Evolutionary conservation across 1,140 invertebrate species (phyloP).

Genomic region (Bombus waltoni): DNA sequence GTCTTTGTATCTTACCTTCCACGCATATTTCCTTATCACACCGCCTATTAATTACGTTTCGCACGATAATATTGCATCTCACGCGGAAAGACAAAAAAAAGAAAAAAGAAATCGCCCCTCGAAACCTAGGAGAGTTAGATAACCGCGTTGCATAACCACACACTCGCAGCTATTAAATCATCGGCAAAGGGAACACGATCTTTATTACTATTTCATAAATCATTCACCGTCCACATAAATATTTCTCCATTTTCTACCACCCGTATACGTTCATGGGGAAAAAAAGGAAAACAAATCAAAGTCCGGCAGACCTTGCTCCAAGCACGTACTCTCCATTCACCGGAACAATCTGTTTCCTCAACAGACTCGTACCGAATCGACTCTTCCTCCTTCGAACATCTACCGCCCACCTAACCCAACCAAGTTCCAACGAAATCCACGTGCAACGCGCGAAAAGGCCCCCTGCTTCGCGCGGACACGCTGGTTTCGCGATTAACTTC

Average conservation of each 20-base stretch:
- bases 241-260: constrained; percentile 20
- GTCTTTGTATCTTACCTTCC: too few species aligned
- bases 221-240: constrained; percentile 6
- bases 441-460: background rate
- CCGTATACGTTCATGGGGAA: background rate
- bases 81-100: background rate
- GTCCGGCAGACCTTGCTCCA: background rate
- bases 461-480: background rate
- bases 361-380: background rate
- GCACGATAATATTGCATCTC: background rate
- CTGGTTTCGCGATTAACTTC: background rate
- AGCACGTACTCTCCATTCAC: constrained; percentile 9
- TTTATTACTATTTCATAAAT: constrained; percentile 30
- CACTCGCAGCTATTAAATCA: constrained; percentile 6
- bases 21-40: background rate
- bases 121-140: background rate
- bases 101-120: too few species aligned
- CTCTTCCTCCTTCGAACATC: background rate
- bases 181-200: constrained; percentile 14
- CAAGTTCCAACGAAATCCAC: background rate
- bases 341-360: background rate
- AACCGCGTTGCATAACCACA: background rate
- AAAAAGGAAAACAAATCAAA: constrained; percentile 2
- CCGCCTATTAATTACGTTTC: background rate
- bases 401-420: background rate